Evolutionary conservation across 2,888 invertebrate genomes (phyloP), one percentile per base, ranked within the genome.

Genomic region (Acheta domesticus): DNA sequence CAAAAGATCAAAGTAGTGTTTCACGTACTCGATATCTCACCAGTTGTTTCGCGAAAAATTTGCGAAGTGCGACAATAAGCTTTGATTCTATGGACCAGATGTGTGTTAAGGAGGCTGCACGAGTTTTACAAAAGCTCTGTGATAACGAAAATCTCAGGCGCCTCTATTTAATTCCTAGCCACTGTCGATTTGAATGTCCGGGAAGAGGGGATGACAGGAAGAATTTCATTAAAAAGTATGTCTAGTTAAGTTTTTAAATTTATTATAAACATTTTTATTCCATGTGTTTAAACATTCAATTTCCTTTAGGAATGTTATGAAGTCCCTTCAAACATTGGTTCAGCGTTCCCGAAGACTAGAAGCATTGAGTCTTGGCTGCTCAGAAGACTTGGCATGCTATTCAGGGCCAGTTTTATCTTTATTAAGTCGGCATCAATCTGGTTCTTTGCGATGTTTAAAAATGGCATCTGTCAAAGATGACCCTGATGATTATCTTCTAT

Each of bases 381-480:
- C 89, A 48, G 89, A 90, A 84, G 89, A 89, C 80, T 83, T 90
- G 74, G 85, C 88, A n/a, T 86, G 87, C 77, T 86, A 87, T 82
- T 86, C 87, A 20, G 86, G 86, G 78, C 83, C 85, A 73, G 85
- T 90, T 79, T 83, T 90, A 50, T 84, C 87, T 73, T 84, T 86
- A 11, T 85, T 90, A 74, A 86, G 85, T 75, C 84, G 85, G 75
- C 85, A 87, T 83, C 90, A 90, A 79, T 85, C 91, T 77, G 88
- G 89, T 83, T 89, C 90, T 80, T 85, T 94, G 77, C 88, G 89
- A 81, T 88, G 90, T 82, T 87, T 94, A 75, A 92, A 93, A 83
- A 87, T 94, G 83, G 92, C 93, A 82, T 92, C 93, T 78, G 90
- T 94, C 49, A 93, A 93, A 86, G 92, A 92, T 85, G 92, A 93